Percentiles rank a stretch among this genome's conserved stretches.
phyloP scores from a whole-genome alignment of 2,888 invertebrate genomes.

The Ormyrus labotus region DNA sequence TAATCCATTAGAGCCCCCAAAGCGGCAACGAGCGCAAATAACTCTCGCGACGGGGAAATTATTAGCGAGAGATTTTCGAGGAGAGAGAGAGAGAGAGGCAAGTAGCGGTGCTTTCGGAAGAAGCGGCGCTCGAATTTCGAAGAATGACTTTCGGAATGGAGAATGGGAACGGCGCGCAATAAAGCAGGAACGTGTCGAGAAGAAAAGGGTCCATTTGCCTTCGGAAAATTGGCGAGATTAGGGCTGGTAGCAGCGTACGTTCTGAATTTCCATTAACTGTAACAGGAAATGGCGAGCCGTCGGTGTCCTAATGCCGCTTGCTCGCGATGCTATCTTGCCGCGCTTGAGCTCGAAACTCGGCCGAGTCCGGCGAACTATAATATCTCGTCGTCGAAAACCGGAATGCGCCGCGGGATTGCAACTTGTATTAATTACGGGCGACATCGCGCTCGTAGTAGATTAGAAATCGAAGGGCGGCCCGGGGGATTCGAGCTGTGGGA shows the following conservation, averaged over 20 bases:
- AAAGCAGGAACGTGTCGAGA: too few species aligned
- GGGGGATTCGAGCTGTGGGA: slow-evolving; percentile 18
- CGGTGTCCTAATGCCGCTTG: slow-evolving; percentile 65
- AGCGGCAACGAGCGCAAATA: too few species aligned
- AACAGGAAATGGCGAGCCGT: slow-evolving; percentile 68
- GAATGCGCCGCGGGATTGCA: slow-evolving; percentile 72
- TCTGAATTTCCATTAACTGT: slow-evolving; percentile 73
- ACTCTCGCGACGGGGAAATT: too few species aligned
- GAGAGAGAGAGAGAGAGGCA: too few species aligned
- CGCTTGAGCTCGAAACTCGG: slow-evolving; percentile 55
- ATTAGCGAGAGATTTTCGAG: too few species aligned
- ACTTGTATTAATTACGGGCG: slow-evolving; percentile 75
- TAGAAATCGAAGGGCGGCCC: slow-evolving; percentile 71
- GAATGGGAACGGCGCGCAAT: too few species aligned
- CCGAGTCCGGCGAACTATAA: slow-evolving; percentile 64
- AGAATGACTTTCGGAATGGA: too few species aligned
- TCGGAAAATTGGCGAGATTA: slow-evolving; percentile 70
- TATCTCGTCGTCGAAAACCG: slow-evolving; percentile 74
- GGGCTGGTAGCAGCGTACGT: slow-evolving; percentile 63
- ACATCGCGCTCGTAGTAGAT: slow-evolving; percentile 72
- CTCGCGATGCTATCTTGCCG: slow-evolving; percentile 68
- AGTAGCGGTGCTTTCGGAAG: too few species aligned
- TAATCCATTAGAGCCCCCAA: too few species aligned
- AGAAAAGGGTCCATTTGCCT: slow-evolving; percentile 61
- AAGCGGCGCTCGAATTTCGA: too few species aligned